Evolutionary conservation across 2,888 invertebrate species (phyloP).

Genomic region (Scaptomyza cyrtandrae): DNA sequence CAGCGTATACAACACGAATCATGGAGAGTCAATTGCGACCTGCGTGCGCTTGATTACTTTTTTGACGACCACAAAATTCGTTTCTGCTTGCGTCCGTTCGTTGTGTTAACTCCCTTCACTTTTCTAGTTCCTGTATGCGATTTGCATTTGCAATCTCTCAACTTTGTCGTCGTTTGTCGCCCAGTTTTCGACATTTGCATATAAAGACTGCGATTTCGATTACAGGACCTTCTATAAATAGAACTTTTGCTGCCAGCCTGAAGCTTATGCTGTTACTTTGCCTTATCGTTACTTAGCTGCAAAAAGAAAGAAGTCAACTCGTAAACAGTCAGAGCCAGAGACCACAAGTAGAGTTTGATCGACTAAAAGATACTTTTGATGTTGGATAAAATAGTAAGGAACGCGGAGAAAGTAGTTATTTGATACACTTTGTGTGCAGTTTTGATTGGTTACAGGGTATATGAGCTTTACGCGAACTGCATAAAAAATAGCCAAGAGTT

Average conservation of each 20-base stretch:
- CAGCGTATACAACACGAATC: conserved; percentile 37
- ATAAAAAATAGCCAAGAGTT: conserved; percentile 24
- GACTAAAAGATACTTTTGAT: neutral
- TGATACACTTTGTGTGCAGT: too few species aligned
- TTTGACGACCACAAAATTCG: conserved; percentile 51
- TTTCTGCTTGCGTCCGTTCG: conserved; percentile 11
- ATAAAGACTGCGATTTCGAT: conserved; percentile 18
- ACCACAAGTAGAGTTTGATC: too few species aligned
- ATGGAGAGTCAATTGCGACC: neutral
- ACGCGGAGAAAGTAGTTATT: too few species aligned
- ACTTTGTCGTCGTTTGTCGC: conserved; percentile 46
- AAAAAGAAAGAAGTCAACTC: conserved; percentile 22
- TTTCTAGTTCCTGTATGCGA: conserved; percentile 41
- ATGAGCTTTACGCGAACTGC: conserved; percentile 40
- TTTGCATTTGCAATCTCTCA: conserved; percentile 75
- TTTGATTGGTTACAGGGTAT: too few species aligned
- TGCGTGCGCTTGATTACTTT: conserved; percentile 55
- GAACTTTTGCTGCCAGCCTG: conserved; percentile 10
- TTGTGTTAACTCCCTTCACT: conserved; percentile 15
- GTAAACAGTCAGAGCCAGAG: conserved; percentile 29
- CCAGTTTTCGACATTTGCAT: conserved; percentile 39
- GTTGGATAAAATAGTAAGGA: too few species aligned
- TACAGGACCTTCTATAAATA: conserved; percentile 20
- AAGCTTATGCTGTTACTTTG: neutral
- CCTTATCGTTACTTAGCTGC: conserved; percentile 39